Evolutionary conservation across 2,888 invertebrate species (phyloP).

Genomic region (Anthophora plumipes): DNA sequence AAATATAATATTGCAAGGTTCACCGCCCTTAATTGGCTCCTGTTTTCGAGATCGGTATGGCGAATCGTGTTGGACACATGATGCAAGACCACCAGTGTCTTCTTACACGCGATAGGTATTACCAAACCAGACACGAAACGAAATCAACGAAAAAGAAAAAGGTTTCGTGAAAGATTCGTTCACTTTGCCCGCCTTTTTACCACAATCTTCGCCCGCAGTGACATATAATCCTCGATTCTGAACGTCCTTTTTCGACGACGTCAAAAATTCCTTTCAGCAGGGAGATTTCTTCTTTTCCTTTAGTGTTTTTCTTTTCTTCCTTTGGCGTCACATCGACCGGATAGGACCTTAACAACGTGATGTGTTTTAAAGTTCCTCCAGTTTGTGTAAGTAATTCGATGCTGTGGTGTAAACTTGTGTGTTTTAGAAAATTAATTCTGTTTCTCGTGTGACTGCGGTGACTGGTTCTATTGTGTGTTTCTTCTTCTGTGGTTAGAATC

Average conservation of each 20-base stretch:
- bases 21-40: slow-evolving; percentile 28
- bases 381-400: no score
- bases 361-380: no score
- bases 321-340: no score
- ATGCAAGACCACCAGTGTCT: slow-evolving; percentile 28
- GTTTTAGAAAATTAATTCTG: no score
- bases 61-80: slow-evolving; percentile 4
- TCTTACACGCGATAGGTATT: neutral
- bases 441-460: no score
- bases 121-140: slow-evolving; percentile 10
- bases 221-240: slow-evolving; percentile 19
- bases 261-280: slow-evolving; percentile 32
- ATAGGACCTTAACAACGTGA: no score
- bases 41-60: neutral
- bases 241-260: neutral
- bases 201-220: slow-evolving; percentile 18
- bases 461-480: no score
- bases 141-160: slow-evolving; percentile 5
- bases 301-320: no score
- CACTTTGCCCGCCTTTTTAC: neutral
- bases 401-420: no score
- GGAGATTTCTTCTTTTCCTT: slow-evolving; percentile 4
- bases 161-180: neutral
- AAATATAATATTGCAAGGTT: slow-evolving; percentile 3
- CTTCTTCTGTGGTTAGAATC: no score